Conservation (phyloP, 2,113 vertebrate species). For the Oncorhynchus clarkii region DNA sequence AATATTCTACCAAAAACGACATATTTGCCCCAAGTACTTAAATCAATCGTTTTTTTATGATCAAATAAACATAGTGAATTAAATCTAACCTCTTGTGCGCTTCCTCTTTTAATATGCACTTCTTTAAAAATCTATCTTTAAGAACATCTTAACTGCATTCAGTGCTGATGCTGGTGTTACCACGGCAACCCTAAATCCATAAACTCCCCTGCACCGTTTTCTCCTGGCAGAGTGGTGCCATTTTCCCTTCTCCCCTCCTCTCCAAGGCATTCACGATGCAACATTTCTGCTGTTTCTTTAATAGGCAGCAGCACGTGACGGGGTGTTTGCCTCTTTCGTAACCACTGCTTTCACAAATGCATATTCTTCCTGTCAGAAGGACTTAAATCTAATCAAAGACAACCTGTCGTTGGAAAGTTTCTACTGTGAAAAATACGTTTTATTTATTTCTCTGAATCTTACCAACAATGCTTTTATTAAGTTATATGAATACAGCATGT, state of each 20-base stretch:
- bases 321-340: not conserved
- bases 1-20: too few relatives aligned
- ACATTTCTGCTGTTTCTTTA: conserved; percentile 6
- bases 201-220: conserved; percentile 33
- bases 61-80: too few relatives aligned
- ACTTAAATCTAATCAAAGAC: not conserved
- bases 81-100: not conserved
- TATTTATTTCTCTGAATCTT: not conserved
- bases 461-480: too few relatives aligned
- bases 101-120: conserved; percentile 25
- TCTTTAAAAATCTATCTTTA: conserved; percentile 36
- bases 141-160: conserved; percentile 16
- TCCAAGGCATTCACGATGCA: conserved; percentile 5
- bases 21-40: too few relatives aligned
- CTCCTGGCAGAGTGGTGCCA: conserved; percentile 28
- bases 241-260: conserved; percentile 19
- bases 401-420: not conserved
- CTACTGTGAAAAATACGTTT: conserved; percentile 12
- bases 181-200: conserved; percentile 52
- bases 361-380: not conserved
- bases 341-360: not conserved
- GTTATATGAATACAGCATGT: too few relatives aligned
- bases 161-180: conserved; percentile 39
- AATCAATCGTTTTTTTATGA: too few relatives aligned
- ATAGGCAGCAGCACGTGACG: not conserved